Evolutionary conservation across 2,113 vertebrate genomes (phyloP), one percentile per base, ranked within the genome.

Genomic region (Anhinga anhinga): DNA sequence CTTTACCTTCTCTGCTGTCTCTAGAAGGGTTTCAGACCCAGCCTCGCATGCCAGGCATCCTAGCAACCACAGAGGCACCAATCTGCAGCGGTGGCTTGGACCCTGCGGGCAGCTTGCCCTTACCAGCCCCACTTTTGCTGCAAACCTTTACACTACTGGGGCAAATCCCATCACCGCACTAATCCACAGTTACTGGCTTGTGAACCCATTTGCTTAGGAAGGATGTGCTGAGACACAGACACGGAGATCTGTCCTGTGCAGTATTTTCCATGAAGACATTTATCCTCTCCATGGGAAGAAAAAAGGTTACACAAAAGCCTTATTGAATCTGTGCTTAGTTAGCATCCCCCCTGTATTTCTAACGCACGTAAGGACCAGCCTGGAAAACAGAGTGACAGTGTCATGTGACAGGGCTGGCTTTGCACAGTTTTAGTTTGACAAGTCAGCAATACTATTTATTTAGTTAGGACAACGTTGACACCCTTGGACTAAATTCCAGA

Each of bases 131-230:
- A 38, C 30, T 53, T 45, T 4, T 36, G 38, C 42, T 77, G 72
- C 2, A 7, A 74, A 58, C 27, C 36, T 7, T 21, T 36, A 42
- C 44, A 29, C 27, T 45, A 0, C 56, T 23, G 32, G 38, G 32
- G 13, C 32, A 72, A 70, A 69, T 76, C 45, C 42, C 53, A 50
- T 7, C 63, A 45, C 62, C 2, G 0, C 0, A 1, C 13, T 79
- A 44, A 42, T 18, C 63, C 65, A 58, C 74, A 55, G 5, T 27
- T 38, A 44, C 55, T 44, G 55, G 21, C 55, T 91, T 34, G 21
- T 7, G 40, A 71, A 61, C 26, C 15, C 2, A 0, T 10, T 55
- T 2, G 0, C 66, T 26, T 34, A 15, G 15, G 18, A 71, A 63
- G 81, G 73, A 71, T 3, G 1, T 1, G 13, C 6, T 15, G 36